Base-by-base conservation (phyloP, 2,888 invertebrate species). In the Lepidochitona cinerea region DNA sequence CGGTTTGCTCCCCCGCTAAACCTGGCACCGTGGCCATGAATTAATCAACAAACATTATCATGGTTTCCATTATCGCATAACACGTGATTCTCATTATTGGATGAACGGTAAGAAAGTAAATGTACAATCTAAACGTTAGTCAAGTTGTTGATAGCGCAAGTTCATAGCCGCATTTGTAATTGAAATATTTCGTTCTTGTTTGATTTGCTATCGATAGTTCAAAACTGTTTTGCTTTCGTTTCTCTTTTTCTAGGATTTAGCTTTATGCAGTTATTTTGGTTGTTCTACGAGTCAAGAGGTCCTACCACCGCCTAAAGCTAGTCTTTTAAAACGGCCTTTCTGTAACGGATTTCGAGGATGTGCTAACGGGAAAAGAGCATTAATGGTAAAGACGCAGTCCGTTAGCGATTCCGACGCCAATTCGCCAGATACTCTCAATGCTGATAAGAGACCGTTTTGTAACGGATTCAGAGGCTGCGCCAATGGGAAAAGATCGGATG, bases 311-410 rank as follows among this genome's bases (percentile, higher is more conserved):
- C 49, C 49, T 23, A 18, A 18, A 49, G 29, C 23, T 26, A 18
- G 29, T 1, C 12, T 59, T 23, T 59, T 29, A 29, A 59, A 59
- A 26, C 5, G 59, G 2, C 59, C 59, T 14, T 59, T 59, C 32
- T 59, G 59, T 59, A 59, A 59, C 32, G 59, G 59, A 23, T 59
- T 59, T 29, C 59, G 59, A 23, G 59, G 59, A 29, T 59, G 59
- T 59, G 59, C 59, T 26, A 59, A 59, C 29, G 59, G 59, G 59
- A 59, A 59, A 26, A 18, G 59, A 26, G 23, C 59, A 2, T 1
- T 59, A 9, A 32, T 29, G 32, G 59, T 29, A 2, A 59, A 59
- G 1, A 29, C 32, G 4, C 23, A 59, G 4, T 14, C 23, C 23
- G 29, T 26, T 4, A 32, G 12, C 2, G 32, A 23, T 2, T 23